Evolutionary conservation across 1,140 invertebrate genomes (phyloP).

Genomic region (Drosophila parabipectinata): DNA sequence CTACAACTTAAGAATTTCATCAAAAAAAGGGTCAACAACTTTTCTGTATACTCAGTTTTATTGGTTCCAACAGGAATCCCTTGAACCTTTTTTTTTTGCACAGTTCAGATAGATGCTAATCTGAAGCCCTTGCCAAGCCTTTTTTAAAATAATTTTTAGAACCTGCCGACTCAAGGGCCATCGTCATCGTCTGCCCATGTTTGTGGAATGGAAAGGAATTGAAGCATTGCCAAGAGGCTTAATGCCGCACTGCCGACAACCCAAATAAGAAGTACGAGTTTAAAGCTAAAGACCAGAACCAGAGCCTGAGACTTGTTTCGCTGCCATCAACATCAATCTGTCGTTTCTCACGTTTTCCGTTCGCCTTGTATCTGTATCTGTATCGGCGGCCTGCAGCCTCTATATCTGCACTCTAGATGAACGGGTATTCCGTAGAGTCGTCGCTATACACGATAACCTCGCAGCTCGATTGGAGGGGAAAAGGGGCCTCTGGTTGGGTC

Average conservation of each 20-base stretch:
- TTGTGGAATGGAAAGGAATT: constrained; percentile 51
- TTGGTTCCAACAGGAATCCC: neutral
- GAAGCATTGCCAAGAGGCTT: constrained; percentile 67
- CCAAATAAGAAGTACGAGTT: constrained; percentile 58
- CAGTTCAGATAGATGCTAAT: constrained; percentile 62
- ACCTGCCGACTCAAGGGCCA: constrained; percentile 64
- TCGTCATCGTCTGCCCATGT: constrained; percentile 68
- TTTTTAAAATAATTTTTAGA: constrained; percentile 14
- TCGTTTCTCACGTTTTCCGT: constrained; percentile 30
- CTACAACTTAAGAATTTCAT: neutral
- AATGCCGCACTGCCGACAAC: constrained; percentile 56
- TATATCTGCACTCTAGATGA: constrained; percentile 31
- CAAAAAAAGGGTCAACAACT: neutral
- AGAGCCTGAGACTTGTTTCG: constrained; percentile 38
- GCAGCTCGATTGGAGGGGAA: neutral
- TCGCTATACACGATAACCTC: constrained; percentile 7
- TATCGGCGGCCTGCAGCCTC: neutral
- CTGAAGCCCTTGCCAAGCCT: constrained; percentile 23
- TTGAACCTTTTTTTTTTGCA: constrained; percentile 22
- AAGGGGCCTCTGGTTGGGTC: constrained; percentile 26
- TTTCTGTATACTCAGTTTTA: neutral
- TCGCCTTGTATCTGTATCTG: constrained; percentile 46
- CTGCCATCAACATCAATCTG: neutral
- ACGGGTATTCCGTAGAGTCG: constrained; percentile 50
- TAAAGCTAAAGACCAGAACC: constrained; percentile 8